Base-by-base conservation (phyloP, 2,797 vertebrate species). In the Chrosomus eos region DNA sequence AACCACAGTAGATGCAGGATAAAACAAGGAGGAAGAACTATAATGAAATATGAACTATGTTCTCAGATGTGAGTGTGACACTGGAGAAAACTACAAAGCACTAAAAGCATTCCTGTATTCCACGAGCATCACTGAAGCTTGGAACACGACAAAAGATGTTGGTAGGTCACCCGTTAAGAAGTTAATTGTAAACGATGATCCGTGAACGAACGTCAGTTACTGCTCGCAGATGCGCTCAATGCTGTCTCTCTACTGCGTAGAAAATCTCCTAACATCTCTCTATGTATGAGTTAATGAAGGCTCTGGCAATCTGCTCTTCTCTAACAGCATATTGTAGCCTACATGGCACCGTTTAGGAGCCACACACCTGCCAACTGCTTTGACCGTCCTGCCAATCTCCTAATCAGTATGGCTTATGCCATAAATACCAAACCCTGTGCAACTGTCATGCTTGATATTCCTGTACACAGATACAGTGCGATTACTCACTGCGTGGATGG, bases 401-500 rank as follows among this genome's bases (percentile, higher is more conserved):
- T 51, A 36, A 79, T 64, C 68, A 79, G 36, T 19, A 40, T 2
- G 8, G 11, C 48, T 43, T n/a, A 76, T 62, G 43, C 31, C 71
- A 48, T n/a, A 38, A 28, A 43, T 38, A 51, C 48, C 51, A 36
- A 55, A 48, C 11, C 67, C 38, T 1, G 2, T 31, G 9, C 66
- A 73, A 45, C 66, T 60, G n/a, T 55, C 31, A 36, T 71, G 36
- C 70, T 72, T 26, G 7, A 87, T 60, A 80, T 72, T 72, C 55
- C 55, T 38, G 43, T 45, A 80, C 78, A 60, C 67, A 64, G 45
- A 66, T 7, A 21, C 14, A 23, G 60, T 82, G 48, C 48, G 81
- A 85, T 86, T 87, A 89, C 89, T 89, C 84, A 89, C 89, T 31
- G 62, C 43, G 78, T 3, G 40, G 77, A 85, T 8, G 36, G 62